Percentiles rank a stretch among this genome's conserved stretches.
Evolutionary conservation across 1,140 invertebrate species (phyloP).

Genomic region (Drosophila trapezifrons): DNA sequence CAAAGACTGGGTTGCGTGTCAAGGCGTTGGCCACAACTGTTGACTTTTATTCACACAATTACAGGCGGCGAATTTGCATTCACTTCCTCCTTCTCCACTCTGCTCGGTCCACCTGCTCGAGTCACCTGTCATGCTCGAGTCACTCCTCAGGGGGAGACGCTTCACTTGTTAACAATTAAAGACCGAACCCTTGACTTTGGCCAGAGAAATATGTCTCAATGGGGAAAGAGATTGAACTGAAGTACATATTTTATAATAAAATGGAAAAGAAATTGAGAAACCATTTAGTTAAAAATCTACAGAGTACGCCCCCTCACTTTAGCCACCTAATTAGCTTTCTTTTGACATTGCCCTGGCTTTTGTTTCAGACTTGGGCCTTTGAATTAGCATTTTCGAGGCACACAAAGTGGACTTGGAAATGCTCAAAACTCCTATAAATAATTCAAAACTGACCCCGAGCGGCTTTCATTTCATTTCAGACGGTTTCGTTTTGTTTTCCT

Average conservation of each 20-base stretch:
- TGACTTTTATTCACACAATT: slow-evolving; percentile 82
- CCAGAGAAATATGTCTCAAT: slow-evolving; percentile 13
- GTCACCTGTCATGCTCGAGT: slow-evolving; percentile 18
- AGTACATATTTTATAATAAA: background rate
- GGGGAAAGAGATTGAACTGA: background rate
- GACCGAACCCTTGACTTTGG: slow-evolving; percentile 63
- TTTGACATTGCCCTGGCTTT: slow-evolving; percentile 59
- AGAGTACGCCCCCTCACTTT: slow-evolving; percentile 25
- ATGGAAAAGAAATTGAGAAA: background rate
- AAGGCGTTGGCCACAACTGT: slow-evolving; percentile 70
- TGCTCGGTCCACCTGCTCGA: slow-evolving; percentile 4
- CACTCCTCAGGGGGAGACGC: slow-evolving; percentile 27
- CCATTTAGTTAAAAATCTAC: background rate
- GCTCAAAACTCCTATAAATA: slow-evolving; percentile 60
- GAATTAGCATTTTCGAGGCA: slow-evolving; percentile 66
- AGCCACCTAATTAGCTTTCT: slow-evolving; percentile 69
- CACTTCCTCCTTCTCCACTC: slow-evolving; percentile 23
- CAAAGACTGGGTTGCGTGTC: slow-evolving; percentile 58
- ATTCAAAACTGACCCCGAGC: slow-evolving; percentile 65
- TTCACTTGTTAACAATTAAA: slow-evolving; percentile 64
- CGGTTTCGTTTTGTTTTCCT: slow-evolving; percentile 39
- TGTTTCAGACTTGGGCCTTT: slow-evolving; percentile 23
- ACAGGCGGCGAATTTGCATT: slow-evolving; percentile 62
- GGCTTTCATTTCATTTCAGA: slow-evolving; percentile 56
- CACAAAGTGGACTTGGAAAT: slow-evolving; percentile 52